Evolutionary conservation across 2,888 invertebrate species (phyloP).

Genomic region (Drosophila infuscata): DNA sequence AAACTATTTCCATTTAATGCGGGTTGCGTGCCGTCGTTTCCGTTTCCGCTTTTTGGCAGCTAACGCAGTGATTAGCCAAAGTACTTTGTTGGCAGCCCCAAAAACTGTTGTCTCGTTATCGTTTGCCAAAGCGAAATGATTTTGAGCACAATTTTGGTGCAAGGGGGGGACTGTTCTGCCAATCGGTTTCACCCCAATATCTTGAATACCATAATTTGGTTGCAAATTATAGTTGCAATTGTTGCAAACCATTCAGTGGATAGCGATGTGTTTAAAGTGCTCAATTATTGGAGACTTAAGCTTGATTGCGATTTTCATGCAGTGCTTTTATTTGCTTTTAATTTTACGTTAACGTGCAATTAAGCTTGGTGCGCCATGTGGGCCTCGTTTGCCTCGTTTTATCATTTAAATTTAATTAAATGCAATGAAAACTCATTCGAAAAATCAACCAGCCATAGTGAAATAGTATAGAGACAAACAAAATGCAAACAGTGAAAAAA

Average conservation of each 20-base stretch:
- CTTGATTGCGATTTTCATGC: conserved; percentile 45
- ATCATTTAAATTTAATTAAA: conserved; percentile 74
- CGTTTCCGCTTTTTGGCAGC: conserved; percentile 46
- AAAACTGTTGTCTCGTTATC: conserved; percentile 25
- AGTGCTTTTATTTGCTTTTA: conserved; percentile 43
- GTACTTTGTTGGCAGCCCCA: conserved; percentile 50
- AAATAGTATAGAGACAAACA: conserved; percentile 78
- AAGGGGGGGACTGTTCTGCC: neutral
- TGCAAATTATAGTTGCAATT: conserved; percentile 16
- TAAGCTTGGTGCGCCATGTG: conserved; percentile 48
- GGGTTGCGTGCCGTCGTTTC: conserved; percentile 56
- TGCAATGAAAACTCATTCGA: conserved; percentile 65
- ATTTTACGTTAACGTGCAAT: conserved; percentile 71
- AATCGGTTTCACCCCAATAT: conserved; percentile 7
- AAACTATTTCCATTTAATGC: conserved; percentile 42
- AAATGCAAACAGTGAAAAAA: conserved; percentile 79
- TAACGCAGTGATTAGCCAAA: conserved; percentile 72
- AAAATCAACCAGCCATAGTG: conserved; percentile 78
- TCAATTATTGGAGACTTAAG: conserved; percentile 51
- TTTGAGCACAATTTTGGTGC: neutral
- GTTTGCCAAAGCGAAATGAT: conserved; percentile 2
- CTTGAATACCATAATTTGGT: neutral
- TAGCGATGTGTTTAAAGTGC: conserved; percentile 26
- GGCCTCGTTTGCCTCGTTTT: conserved; percentile 26
- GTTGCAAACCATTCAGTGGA: conserved; percentile 15